Percentiles rank a stretch among this genome's conserved stretches.
Conservation (phyloP, 2,797 vertebrate genomes). For the Scomberomorus guttatus region DNA sequence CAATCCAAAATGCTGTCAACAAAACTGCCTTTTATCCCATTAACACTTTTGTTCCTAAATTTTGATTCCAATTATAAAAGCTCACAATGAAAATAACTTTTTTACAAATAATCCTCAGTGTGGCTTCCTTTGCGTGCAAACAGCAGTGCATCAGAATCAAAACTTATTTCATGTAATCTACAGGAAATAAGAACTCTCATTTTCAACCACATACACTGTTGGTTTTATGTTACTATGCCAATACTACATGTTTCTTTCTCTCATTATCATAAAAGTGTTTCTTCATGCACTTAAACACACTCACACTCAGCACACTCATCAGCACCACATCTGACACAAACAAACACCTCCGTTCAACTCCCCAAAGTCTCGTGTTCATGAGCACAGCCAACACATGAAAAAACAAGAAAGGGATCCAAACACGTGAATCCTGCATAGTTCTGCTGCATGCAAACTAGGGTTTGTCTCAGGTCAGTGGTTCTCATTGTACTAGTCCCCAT, state of each 20-base stretch:
- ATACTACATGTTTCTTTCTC: slow-evolving; percentile 8
- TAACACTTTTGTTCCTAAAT: slow-evolving; percentile 26
- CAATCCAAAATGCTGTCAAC: slow-evolving; percentile 26
- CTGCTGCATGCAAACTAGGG: slow-evolving; percentile 7
- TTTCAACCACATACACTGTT: not conserved
- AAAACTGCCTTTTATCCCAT: slow-evolving; percentile 19
- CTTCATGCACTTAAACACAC: slow-evolving; percentile 3
- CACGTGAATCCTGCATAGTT: slow-evolving; percentile 10
- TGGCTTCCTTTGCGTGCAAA: not conserved
- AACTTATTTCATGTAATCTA: not conserved
- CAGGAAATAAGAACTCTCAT: not conserved
- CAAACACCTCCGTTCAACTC: slow-evolving; percentile 30
- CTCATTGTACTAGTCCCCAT: slow-evolving; percentile 23
- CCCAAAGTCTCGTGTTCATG: slow-evolving; percentile 25
- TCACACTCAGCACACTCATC: slow-evolving; percentile 1
- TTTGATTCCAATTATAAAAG: slow-evolving; percentile 20
- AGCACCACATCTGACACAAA: slow-evolving; percentile 17
- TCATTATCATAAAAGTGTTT: slow-evolving; percentile 6
- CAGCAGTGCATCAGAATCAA: not conserved
- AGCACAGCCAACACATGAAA: slow-evolving; percentile 29
- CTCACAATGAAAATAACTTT: not conserved
- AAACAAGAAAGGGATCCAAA: slow-evolving; percentile 26
- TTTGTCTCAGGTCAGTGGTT: slow-evolving; percentile 49
- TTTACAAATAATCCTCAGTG: slow-evolving; percentile 2
- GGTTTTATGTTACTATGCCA: not conserved